Percentiles rank a stretch among this genome's conserved stretches.
phyloP scores from a whole-genome alignment of 1,140 invertebrate species.

The Glomeris maerens region DNA sequence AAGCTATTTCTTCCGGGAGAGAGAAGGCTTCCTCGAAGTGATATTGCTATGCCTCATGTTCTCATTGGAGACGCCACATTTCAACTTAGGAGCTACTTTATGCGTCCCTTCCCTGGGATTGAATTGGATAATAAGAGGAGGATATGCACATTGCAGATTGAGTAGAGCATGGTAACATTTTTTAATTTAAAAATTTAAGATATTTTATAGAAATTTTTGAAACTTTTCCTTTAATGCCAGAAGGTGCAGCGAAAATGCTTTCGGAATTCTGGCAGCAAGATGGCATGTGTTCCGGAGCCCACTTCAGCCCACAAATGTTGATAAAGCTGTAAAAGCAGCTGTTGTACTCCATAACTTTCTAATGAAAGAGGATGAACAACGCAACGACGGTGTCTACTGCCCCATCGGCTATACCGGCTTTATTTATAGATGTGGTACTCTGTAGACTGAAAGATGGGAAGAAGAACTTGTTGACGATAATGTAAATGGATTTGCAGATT shows the following conservation, averaged over 20 bases:
- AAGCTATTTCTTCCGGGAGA: conserved; percentile 14
- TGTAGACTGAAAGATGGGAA: conserved; percentile 4
- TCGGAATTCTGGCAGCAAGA: conserved; percentile 19
- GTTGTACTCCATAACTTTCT: conserved; percentile 16
- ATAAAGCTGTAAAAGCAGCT: conserved; percentile 5
- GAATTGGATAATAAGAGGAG: conserved; percentile 17
- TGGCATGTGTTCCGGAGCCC: conserved; percentile 13
- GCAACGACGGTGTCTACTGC: background rate
- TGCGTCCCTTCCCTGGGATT: conserved; percentile 25
- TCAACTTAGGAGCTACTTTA: conserved; percentile 22
- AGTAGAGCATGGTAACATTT: too few species aligned
- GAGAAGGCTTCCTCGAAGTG: conserved; percentile 16
- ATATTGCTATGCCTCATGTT: conserved; percentile 18
- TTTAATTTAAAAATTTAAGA: background rate
- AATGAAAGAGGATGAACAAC: background rate
- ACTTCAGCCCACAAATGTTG: background rate
- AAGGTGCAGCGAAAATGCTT: too few species aligned
- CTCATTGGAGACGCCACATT: conserved; percentile 32
- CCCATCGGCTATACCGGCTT: background rate
- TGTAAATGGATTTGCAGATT: too few species aligned
- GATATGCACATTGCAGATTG: conserved; percentile 27
- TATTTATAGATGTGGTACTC: background rate
- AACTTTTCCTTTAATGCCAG: too few species aligned
- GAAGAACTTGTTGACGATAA: too few species aligned
- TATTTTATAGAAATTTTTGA: conserved; percentile 16